Evolutionary conservation across 2,113 vertebrate genomes (phyloP).

Genomic region (Panthera tigris): DNA sequence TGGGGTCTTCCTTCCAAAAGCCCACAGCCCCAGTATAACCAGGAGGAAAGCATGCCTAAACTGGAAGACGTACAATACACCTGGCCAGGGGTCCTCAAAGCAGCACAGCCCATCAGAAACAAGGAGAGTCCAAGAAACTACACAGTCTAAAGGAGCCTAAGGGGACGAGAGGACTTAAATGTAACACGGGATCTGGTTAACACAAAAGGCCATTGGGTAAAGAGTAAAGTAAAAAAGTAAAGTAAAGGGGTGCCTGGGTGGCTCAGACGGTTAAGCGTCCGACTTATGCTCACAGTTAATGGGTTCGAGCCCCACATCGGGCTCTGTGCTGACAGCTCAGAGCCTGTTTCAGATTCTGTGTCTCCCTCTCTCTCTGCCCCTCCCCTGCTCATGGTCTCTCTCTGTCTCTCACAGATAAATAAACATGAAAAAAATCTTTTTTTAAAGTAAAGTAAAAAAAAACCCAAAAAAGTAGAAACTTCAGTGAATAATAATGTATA

Average conservation of each 20-base stretch:
- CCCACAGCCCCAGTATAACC: not conserved
- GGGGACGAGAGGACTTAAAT: not conserved
- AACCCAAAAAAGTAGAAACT: not conserved
- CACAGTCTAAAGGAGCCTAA: not conserved
- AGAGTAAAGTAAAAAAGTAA: not conserved
- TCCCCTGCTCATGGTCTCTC: no score
- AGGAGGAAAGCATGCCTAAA: not conserved
- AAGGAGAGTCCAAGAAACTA: not conserved
- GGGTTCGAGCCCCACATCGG: no score
- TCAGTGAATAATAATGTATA: not conserved
- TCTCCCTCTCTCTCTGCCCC: no score
- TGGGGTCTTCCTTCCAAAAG: not conserved
- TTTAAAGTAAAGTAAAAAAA: not conserved
- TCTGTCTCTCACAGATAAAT: no score
- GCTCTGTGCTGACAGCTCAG: no score
- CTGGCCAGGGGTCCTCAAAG: not conserved
- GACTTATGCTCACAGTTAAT: no score
- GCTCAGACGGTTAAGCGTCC: no score
- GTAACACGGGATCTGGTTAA: not conserved
- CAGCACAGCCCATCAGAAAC: not conserved
- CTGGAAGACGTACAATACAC: fast-evolving
- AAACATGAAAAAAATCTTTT: no score
- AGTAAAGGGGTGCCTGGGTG: no score
- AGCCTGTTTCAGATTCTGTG: no score
- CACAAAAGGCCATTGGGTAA: not conserved